Base-by-base conservation (phyloP, 2,797 vertebrate genomes). In the Calcarius lapponicus region DNA sequence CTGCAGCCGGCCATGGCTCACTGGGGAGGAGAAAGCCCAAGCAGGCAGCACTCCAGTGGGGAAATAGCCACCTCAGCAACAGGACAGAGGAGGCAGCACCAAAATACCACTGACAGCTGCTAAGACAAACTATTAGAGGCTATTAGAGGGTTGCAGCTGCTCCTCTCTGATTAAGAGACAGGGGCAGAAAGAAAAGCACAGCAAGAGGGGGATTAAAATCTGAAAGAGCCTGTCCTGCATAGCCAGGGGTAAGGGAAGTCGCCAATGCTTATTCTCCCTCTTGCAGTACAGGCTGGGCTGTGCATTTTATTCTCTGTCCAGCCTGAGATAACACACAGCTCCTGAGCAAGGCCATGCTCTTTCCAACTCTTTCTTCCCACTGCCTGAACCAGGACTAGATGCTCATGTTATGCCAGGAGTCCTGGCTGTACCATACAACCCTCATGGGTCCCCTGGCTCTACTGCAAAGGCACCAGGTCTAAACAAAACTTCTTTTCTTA, bases 141-240 rank as follows among this genome's bases (percentile, higher is more conserved):
- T 94, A 58, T 85, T 80, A 73, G 87, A 67, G 36, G 42, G 11
- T 8, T 65, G 83, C 91, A 95, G 90, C 88, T 95, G 93, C 90
- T 96, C 25, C 26, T 54, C 56, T 42, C 78, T 67, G 48, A 60
- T 62, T 71, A 74, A 70, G 70, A 79, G 67, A n/a, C 40, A 40
- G 31, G 4, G 17, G 21, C 26, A 64, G 70, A 45, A 83, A 70
- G 69, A 74, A 88, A 88, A 80, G 57, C 21, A 20, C 0, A 0
- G 29, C 3, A 3, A 71, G 36, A 34, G 6, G 3, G 20, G 32
- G 17, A 8, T 10, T 20, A 64, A 54, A 69, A 8, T 60, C 34
- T 65, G 34, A 34, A 47, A 36, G 31, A 38, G 47, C n/a, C 38
- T 2, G 5, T n/a, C 47, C 54, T 38, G 62, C 36, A 4, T 4